These are phyloP conservation scores for Lycaon pictus DNA, from an alignment of 2,113 vertebrate genomes.

Conservation along the genomic window DNA sequence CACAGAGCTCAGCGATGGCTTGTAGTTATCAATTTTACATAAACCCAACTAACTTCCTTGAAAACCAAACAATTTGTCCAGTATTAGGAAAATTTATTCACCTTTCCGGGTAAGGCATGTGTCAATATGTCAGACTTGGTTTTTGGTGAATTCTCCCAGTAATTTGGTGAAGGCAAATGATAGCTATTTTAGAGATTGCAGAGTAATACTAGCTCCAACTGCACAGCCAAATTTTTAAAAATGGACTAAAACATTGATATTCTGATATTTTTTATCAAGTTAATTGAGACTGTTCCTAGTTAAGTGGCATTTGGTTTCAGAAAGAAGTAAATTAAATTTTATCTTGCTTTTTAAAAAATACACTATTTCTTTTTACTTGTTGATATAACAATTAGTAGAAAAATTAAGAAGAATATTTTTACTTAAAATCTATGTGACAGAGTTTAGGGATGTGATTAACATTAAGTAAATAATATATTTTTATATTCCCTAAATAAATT, in stretches of 20 bases:
- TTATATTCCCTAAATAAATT: neutral
- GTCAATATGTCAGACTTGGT: neutral
- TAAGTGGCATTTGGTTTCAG: neutral
- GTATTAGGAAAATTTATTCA: neutral
- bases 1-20: neutral
- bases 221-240: neutral
- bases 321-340: slow-evolving; percentile 26
- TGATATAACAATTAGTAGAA: neutral
- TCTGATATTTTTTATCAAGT: neutral
- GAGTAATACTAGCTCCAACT: neutral
- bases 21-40: neutral
- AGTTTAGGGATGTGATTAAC: neutral
- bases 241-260: neutral
- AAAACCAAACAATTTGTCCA: neutral
- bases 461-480: neutral
- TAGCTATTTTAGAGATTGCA: neutral
- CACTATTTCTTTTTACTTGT: neutral
- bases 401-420: slow-evolving; percentile 2
- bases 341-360: neutral
- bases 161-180: neutral
- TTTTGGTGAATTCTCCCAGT: neutral
- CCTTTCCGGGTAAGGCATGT: neutral
- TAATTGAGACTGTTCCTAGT: neutral
- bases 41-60: neutral
- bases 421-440: neutral